Evolutionary conservation across 2,888 invertebrate species (phyloP).

Genomic region (Hypsopygia costalis): DNA sequence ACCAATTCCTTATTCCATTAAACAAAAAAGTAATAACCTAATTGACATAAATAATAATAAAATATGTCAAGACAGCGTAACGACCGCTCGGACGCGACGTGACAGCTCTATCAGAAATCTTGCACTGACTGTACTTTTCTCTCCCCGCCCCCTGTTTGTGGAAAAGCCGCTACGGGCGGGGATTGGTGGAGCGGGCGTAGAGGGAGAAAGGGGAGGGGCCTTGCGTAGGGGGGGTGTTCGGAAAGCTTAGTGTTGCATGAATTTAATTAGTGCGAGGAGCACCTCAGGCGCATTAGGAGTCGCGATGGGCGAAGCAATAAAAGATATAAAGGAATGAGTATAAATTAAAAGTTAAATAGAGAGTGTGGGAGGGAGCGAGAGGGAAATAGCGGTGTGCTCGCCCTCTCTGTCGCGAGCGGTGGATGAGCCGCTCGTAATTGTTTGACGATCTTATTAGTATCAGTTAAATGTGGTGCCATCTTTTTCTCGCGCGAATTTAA

Average conservation of each 20-base stretch:
- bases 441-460: slow-evolving; percentile 81
- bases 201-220: slow-evolving; percentile 37
- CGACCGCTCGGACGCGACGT: slow-evolving; percentile 73
- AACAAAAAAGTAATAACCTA: slow-evolving; percentile 79
- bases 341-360: slow-evolving; percentile 81
- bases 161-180: slow-evolving; percentile 28
- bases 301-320: slow-evolving; percentile 80
- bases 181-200: slow-evolving; percentile 41
- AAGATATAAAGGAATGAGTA: slow-evolving; percentile 81
- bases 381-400: slow-evolving; percentile 17
- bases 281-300: slow-evolving; percentile 80
- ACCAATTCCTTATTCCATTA: slow-evolving; percentile 79
- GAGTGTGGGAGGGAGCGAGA: slow-evolving; percentile 53
- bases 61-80: slow-evolving; percentile 77
- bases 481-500: slow-evolving; percentile 78
- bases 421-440: slow-evolving; percentile 73
- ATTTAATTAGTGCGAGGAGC: slow-evolving; percentile 79
- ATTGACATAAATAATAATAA: slow-evolving; percentile 81
- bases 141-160: slow-evolving; percentile 35
- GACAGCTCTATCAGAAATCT: slow-evolving; percentile 78
- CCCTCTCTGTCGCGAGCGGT: slow-evolving; percentile 34
- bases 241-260: slow-evolving; percentile 78
- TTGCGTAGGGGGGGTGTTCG: slow-evolving; percentile 38
- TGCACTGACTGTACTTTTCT: slow-evolving; percentile 52
- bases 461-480: slow-evolving; percentile 78